Evolutionary conservation across 2,888 invertebrate species (phyloP), one percentile per base, ranked within the genome.

Genomic region (Smittia aterrima): DNA sequence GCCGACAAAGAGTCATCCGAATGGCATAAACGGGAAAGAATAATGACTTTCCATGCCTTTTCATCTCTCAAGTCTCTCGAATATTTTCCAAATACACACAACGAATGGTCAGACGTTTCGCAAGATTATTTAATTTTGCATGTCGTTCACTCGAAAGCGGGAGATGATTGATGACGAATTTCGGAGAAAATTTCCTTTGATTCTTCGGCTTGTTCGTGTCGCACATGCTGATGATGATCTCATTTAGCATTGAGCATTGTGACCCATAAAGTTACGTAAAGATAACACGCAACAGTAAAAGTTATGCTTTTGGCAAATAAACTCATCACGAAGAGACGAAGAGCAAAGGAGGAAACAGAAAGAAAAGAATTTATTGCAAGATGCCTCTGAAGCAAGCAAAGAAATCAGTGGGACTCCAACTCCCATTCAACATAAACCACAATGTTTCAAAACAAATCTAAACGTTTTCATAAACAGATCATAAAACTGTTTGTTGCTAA

Each of bases 391-490:
- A 47, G n/a, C 32, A 32, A 47, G 47, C 47, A 47, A 47, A n/a
- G n/a, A n/a, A 47, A 53, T 18, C 72, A 38, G 62, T 72, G 72
- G 62, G 72, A 72, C 20, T 38, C 62, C 72, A 40, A 62, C 38
- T 72, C 40, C 11, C 58, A 58, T 58, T 20, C 18, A 54, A 18
- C 27, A 70, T 32, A 32, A 70, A 70, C 70, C 70, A 54, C 70
- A 70, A 70, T 25, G 27, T 70, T 54, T 20, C 22, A 58, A 58
- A 62, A n/a, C 41, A 38, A n/a, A 18, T 22, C 18, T 67, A 40
- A 38, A 11, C 38, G n/a, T 40, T 70, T 71, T 62, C 38, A 72
- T 72, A 72, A 72, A 72, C 62, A 72, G 72, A 72, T 72, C 71
- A 54, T 71, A 71, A 71, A 71, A 38, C 27, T 66, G 58, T 58